phyloP scores from a whole-genome alignment of 92 coral and sea anemone genomes.

The Meandrina meandrites region DNA sequence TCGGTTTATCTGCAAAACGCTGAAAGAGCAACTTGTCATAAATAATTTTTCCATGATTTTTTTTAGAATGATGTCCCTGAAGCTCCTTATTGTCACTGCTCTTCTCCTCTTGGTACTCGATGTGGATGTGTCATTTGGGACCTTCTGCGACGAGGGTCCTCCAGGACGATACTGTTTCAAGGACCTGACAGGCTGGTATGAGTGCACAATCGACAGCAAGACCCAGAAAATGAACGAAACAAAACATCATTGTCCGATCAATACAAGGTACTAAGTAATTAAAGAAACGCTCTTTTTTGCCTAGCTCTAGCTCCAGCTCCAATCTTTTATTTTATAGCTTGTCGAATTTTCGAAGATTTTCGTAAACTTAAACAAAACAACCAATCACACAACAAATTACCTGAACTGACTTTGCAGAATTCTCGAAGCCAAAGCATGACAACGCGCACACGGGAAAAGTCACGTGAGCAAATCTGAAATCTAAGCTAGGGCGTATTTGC shows the following conservation, averaged over 20 bases:
- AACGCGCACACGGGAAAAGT: too few relatives aligned
- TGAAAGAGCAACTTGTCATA: background rate
- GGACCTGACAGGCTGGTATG: conserved; percentile 57
- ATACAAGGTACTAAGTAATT: conserved; percentile 19
- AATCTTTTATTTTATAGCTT: too few relatives aligned
- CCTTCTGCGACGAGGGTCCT: conserved; percentile 66
- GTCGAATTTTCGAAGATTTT: too few relatives aligned
- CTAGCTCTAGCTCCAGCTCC: too few relatives aligned
- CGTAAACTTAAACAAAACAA: background rate
- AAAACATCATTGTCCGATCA: background rate
- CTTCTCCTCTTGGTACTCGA: conserved; percentile 5
- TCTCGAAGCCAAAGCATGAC: too few relatives aligned
- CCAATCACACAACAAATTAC: background rate
- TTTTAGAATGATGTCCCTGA: conserved; percentile 26
- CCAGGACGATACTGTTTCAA: conserved; percentile 60
- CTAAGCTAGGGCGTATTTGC: too few relatives aligned
- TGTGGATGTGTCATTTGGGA: conserved; percentile 29
- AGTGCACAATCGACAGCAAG: conserved; percentile 32
- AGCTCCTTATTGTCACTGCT: background rate
- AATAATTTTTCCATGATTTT: background rate
- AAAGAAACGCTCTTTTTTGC: too few relatives aligned
- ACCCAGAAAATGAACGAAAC: conserved; percentile 31
- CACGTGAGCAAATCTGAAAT: too few relatives aligned
- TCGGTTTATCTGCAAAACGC: background rate
- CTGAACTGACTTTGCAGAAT: too few relatives aligned